These are phyloP conservation scores for Gastracanthus pulcherrimus DNA, from an alignment of 2,888 invertebrate genomes.

Conservation along the genomic window DNA sequence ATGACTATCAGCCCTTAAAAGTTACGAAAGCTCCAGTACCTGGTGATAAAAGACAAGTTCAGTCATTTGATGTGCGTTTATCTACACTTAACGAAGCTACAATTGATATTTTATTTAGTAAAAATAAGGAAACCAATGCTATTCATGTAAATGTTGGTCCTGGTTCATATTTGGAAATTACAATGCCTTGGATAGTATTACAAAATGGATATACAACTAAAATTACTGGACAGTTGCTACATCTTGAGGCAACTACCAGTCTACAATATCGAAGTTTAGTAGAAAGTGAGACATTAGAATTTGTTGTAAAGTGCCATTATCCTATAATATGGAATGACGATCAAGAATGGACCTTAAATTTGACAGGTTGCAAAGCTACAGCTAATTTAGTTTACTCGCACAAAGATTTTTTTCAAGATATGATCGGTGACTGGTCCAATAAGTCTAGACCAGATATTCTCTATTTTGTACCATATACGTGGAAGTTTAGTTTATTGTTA, in stretches of 20 bases:
- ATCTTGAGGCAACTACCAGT: constrained; percentile 97
- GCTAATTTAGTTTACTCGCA: constrained; percentile 95
- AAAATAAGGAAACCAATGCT: constrained; percentile 97
- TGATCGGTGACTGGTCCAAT: constrained; percentile 97
- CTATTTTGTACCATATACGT: constrained; percentile 97
- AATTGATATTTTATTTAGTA: constrained; percentile 97
- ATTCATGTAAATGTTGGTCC: constrained; percentile 97
- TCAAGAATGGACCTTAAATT: constrained; percentile 94
- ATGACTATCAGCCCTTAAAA: constrained; percentile 89
- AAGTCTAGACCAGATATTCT: constrained; percentile 95
- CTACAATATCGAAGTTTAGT: constrained; percentile 94
- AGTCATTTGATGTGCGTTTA: constrained; percentile 94
- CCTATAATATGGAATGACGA: constrained; percentile 97
- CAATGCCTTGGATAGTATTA: constrained; percentile 94
- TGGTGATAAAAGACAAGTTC: constrained; percentile 92
- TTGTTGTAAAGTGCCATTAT: constrained; percentile 92
- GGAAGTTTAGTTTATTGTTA: constrained; percentile 92
- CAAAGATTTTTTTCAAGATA: constrained; percentile 95
- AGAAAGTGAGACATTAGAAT: constrained; percentile 96
- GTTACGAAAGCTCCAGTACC: constrained; percentile 90
- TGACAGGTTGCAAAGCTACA: constrained; percentile 97
- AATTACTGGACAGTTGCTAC: constrained; percentile 94
- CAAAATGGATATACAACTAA: constrained; percentile 93
- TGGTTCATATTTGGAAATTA: constrained; percentile 97
- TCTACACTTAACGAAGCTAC: constrained; percentile 95